Conservation (phyloP, 2,888 invertebrate genomes). For the Andrena dorsata region DNA sequence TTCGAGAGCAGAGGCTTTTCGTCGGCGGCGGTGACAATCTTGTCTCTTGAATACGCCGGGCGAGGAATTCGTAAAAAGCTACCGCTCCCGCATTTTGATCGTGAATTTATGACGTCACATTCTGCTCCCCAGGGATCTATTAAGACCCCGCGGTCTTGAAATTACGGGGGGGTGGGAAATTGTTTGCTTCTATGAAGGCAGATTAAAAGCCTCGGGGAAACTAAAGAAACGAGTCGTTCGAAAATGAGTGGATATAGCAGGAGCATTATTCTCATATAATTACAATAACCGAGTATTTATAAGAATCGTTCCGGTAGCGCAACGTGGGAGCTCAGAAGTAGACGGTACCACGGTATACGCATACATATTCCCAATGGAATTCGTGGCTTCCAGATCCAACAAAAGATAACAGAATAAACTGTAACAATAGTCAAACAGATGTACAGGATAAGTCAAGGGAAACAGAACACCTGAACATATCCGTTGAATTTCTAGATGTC, state of each 20-base stretch:
- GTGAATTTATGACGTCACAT: conserved; percentile 33
- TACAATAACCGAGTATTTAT: no score
- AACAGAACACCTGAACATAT: no score
- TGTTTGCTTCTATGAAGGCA: not conserved
- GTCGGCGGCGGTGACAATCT: conserved; percentile 34
- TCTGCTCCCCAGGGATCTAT: not conserved
- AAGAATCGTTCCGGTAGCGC: no score
- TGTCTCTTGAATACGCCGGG: not conserved
- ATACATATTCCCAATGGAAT: no score
- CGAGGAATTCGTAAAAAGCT: conserved; percentile 16
- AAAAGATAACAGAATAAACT: no score
- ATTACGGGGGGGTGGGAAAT: not conserved
- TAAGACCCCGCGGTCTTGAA: not conserved
- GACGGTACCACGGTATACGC: no score
- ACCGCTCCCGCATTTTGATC: not conserved
- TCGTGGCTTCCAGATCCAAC: no score
- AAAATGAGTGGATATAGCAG: not conserved
- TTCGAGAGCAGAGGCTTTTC: conserved; percentile 1
- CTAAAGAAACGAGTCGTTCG: no score
- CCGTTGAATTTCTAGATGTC: no score
- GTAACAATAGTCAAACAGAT: no score
- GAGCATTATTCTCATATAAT: not conserved
- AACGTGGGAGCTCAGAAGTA: no score
- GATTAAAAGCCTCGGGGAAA: not conserved
- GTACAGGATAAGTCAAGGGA: no score